Conservation (phyloP, 2,113 vertebrate species). For the Potamarius usumacintae region DNA sequence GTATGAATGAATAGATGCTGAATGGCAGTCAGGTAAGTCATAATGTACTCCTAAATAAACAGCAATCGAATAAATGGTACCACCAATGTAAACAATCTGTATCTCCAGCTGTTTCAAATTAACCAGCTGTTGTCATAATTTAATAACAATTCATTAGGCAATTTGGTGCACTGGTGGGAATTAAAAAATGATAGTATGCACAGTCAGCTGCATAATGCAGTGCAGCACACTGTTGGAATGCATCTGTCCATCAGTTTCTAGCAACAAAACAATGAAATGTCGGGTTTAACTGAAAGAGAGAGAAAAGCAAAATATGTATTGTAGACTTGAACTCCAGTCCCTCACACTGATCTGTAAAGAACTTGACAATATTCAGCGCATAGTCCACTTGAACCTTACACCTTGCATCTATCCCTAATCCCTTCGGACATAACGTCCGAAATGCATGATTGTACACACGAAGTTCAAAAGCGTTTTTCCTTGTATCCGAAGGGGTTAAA, state of each 20-base stretch:
- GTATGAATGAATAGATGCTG: conserved; percentile 3
- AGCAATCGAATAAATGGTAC: conserved; percentile 1
- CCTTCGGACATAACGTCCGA: too few species aligned
- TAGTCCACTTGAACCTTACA: background rate
- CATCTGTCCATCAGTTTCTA: background rate
- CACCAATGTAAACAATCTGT: background rate
- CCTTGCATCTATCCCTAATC: too few species aligned
- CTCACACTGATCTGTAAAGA: background rate
- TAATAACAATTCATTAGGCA: background rate
- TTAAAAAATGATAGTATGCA: background rate
- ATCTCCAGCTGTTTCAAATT: background rate
- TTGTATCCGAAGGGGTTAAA: background rate
- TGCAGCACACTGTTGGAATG: background rate
- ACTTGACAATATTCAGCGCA: background rate
- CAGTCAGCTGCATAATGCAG: background rate
- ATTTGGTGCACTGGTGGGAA: background rate
- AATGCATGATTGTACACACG: too few species aligned
- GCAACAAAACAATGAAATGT: background rate
- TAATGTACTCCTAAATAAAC: background rate
- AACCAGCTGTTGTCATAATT: background rate
- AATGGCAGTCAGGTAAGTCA: background rate
- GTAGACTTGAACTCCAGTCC: background rate
- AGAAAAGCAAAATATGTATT: background rate
- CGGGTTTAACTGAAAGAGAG: background rate
- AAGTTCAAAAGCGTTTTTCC: too few species aligned